Conservation (phyloP, 2,888 invertebrate species). For the Caenorhabditis zanzibari region DNA sequence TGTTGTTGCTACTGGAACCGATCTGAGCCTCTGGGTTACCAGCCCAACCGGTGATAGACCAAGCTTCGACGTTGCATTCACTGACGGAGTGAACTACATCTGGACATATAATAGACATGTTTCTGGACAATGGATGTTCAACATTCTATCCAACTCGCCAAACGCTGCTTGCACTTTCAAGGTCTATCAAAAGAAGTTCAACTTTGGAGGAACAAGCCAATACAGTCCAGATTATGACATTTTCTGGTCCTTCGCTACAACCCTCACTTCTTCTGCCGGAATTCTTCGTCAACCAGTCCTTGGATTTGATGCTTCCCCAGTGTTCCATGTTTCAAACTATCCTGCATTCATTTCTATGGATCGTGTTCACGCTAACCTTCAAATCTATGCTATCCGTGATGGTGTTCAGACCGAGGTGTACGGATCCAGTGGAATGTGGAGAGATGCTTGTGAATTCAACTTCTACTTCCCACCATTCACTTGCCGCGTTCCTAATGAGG, state of each 20-base stretch:
- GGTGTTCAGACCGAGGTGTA: slow-evolving; percentile 72
- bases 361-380: slow-evolving; percentile 68
- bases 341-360: slow-evolving; percentile 64
- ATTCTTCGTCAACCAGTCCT: slow-evolving; percentile 63
- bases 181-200: slow-evolving; percentile 71
- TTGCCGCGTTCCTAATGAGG: slow-evolving; percentile 71
- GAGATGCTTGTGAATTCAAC: slow-evolving; percentile 74
- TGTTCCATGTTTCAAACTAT: slow-evolving; percentile 69
- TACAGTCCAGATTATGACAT: slow-evolving; percentile 67
- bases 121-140: slow-evolving; percentile 73
- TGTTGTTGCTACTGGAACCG: slow-evolving; percentile 71
- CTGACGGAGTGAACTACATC: slow-evolving; percentile 67
- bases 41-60: slow-evolving; percentile 53
- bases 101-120: slow-evolving; percentile 65
- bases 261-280: slow-evolving; percentile 59
- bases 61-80: slow-evolving; percentile 37
- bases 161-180: slow-evolving; percentile 70
- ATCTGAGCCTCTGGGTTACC: slow-evolving; percentile 53
- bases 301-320: slow-evolving; percentile 60
- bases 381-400: slow-evolving; percentile 70
- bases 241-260: slow-evolving; percentile 70
- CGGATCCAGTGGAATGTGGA: slow-evolving; percentile 75
- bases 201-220: slow-evolving; percentile 50
- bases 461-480: slow-evolving; percentile 78
- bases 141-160: slow-evolving; percentile 38